These are phyloP conservation scores for Dicyrtomina minuta DNA, from an alignment of 2,888 invertebrate species.

Conservation along the genomic window DNA sequence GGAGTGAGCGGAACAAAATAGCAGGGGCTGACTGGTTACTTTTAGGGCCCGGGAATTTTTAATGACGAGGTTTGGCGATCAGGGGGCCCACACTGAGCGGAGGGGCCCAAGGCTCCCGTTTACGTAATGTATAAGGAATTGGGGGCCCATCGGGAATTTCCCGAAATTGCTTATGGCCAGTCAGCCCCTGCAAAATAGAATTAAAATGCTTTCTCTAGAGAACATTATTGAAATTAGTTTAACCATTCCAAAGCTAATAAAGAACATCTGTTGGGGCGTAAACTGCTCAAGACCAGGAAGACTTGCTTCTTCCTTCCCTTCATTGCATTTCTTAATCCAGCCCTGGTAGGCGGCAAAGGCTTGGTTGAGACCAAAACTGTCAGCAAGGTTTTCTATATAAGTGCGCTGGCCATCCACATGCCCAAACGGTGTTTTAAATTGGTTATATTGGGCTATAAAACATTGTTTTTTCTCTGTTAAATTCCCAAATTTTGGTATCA, in stretches of 20 bases:
- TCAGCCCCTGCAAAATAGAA: too few species aligned
- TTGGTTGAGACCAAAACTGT: slow-evolving; percentile 92
- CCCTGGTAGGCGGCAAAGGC: slow-evolving; percentile 79
- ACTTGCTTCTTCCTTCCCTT: slow-evolving; percentile 60
- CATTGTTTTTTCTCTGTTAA: slow-evolving; percentile 81
- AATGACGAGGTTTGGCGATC: too few species aligned
- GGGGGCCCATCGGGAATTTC: too few species aligned
- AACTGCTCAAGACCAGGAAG: slow-evolving; percentile 68
- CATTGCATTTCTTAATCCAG: slow-evolving; percentile 68
- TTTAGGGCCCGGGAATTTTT: too few species aligned
- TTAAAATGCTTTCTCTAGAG: too few species aligned
- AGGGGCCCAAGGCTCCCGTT: too few species aligned
- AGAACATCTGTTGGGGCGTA: slow-evolving; percentile 77
- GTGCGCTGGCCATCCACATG: slow-evolving; percentile 68
- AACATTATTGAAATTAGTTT: slow-evolving; percentile 54
- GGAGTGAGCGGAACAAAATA: too few species aligned
- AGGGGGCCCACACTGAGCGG: too few species aligned
- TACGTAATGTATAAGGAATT: too few species aligned
- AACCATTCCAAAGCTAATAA: slow-evolving; percentile 83
- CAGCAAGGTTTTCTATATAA: slow-evolving; percentile 92
- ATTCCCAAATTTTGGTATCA: too few species aligned
- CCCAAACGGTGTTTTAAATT: slow-evolving; percentile 78
- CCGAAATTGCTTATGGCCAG: too few species aligned
- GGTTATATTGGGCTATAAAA: slow-evolving; percentile 81
- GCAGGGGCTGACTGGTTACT: too few species aligned